Percentiles rank a stretch among this genome's conserved stretches.
These are phyloP conservation scores for Platichthys stellatus DNA, from an alignment of 2,113 vertebrate species.

Conservation along the genomic window DNA sequence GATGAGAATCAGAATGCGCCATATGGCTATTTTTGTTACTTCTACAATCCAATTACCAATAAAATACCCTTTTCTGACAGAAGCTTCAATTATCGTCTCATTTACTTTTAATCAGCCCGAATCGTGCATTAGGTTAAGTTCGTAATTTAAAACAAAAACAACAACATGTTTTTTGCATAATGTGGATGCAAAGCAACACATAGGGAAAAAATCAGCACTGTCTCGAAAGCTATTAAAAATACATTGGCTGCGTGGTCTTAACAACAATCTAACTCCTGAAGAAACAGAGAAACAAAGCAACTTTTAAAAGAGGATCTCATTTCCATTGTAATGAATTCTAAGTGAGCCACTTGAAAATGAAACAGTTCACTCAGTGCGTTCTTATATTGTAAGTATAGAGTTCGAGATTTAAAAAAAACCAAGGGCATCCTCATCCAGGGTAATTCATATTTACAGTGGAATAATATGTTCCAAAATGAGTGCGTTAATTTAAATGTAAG, in stretches of 20 bases:
- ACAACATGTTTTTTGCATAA: background rate
- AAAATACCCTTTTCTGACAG: background rate
- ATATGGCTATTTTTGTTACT: background rate
- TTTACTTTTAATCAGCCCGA: background rate
- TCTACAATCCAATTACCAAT: slow-evolving; percentile 1
- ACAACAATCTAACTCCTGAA: slow-evolving; percentile 20
- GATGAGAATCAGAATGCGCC: slow-evolving; percentile 4
- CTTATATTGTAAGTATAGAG: background rate
- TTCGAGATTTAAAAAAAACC: background rate
- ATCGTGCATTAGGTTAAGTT: background rate
- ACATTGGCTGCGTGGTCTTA: slow-evolving; percentile 7
- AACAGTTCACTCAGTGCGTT: background rate
- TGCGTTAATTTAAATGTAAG: too few species aligned
- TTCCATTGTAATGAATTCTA: too few species aligned
- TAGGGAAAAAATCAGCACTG: background rate
- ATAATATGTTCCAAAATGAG: background rate
- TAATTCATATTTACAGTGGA: too few species aligned
- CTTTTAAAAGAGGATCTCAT: background rate
- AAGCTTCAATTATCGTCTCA: background rate
- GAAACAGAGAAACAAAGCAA: background rate
- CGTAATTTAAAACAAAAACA: background rate
- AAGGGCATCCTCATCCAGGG: background rate
- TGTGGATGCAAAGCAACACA: background rate
- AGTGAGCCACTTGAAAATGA: background rate
- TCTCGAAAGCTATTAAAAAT: slow-evolving; percentile 7